phyloP scores from a whole-genome alignment of 2,797 vertebrate genomes.

The Acestrorhynchus altus region DNA sequence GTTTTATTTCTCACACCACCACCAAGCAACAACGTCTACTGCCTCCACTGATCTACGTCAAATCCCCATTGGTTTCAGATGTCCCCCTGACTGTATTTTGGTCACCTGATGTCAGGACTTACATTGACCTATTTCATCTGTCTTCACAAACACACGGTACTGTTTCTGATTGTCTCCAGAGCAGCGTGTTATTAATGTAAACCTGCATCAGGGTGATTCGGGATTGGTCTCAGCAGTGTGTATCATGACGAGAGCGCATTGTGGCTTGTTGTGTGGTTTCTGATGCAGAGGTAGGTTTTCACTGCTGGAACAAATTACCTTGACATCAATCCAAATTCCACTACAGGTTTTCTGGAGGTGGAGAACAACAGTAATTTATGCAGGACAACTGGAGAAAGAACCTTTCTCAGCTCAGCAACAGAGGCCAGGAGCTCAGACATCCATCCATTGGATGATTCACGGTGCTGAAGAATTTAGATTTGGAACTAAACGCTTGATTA shows the following conservation, averaged over 20 bases:
- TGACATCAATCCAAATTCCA: slow-evolving; percentile 60
- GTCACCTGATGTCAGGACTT: too few species aligned
- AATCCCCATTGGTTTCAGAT: too few species aligned
- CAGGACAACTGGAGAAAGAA: slow-evolving; percentile 29
- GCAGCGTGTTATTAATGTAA: background rate
- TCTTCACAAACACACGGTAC: background rate
- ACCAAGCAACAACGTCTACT: too few species aligned
- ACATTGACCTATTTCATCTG: too few species aligned
- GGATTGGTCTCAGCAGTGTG: background rate
- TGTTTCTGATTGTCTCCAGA: background rate
- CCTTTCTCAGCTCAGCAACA: slow-evolving; percentile 41
- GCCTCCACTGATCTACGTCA: too few species aligned
- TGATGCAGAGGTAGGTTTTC: slow-evolving; percentile 45
- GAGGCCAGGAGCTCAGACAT: slow-evolving; percentile 37
- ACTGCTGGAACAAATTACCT: slow-evolving; percentile 64
- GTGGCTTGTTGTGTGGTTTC: slow-evolving; percentile 50
- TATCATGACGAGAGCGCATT: slow-evolving; percentile 2
- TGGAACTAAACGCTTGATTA: slow-evolving; percentile 61
- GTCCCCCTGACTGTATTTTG: too few species aligned
- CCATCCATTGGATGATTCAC: slow-evolving; percentile 46
- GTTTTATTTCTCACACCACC: too few species aligned
- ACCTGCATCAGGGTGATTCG: background rate
- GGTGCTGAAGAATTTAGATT: slow-evolving; percentile 55
- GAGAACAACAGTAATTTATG: slow-evolving; percentile 56
- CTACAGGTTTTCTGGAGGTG: slow-evolving; percentile 52